Evolutionary conservation across 2,888 invertebrate species (phyloP).

Genomic region (Leptinotarsa haldemani): DNA sequence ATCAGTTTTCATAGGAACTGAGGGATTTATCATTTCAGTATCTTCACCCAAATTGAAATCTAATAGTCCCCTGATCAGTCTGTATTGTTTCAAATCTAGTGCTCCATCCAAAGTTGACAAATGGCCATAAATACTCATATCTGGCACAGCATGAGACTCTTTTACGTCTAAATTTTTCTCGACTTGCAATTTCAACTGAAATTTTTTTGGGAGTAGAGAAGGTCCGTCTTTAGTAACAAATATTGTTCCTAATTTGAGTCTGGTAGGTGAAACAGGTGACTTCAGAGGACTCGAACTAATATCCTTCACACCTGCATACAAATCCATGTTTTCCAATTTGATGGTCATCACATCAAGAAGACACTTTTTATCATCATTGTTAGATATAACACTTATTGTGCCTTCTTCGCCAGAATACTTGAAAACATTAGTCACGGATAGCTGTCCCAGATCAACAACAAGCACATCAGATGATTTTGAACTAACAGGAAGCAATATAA

Average conservation of each 20-base stretch:
- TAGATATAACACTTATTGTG: conserved; percentile 67
- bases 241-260: conserved; percentile 67
- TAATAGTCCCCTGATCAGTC: conserved; percentile 86
- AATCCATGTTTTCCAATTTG: conserved; percentile 80
- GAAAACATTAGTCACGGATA: conserved; percentile 84
- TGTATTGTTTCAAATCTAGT: conserved; percentile 87
- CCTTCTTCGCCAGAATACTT: conserved; percentile 70
- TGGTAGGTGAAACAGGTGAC: conserved; percentile 41
- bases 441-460: conserved; percentile 82
- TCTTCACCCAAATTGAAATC: conserved; percentile 91
- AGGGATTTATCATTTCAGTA: conserved; percentile 73
- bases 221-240: conserved; percentile 70
- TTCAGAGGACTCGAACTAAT: conserved; percentile 50
- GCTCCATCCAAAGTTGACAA: conserved; percentile 86
- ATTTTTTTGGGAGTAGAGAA: conserved; percentile 84
- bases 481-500: conserved; percentile 88
- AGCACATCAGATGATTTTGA: conserved; percentile 82
- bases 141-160: conserved; percentile 73
- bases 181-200: conserved; percentile 81
- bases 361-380: conserved; percentile 67
- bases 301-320: conserved; percentile 73
- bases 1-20: conserved; percentile 56
- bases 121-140: conserved; percentile 86
- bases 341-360: conserved; percentile 81
- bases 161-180: conserved; percentile 82